These are phyloP conservation scores for Daboia siamensis DNA, from an alignment of 2,113 vertebrate genomes.

Conservation along the genomic window DNA sequence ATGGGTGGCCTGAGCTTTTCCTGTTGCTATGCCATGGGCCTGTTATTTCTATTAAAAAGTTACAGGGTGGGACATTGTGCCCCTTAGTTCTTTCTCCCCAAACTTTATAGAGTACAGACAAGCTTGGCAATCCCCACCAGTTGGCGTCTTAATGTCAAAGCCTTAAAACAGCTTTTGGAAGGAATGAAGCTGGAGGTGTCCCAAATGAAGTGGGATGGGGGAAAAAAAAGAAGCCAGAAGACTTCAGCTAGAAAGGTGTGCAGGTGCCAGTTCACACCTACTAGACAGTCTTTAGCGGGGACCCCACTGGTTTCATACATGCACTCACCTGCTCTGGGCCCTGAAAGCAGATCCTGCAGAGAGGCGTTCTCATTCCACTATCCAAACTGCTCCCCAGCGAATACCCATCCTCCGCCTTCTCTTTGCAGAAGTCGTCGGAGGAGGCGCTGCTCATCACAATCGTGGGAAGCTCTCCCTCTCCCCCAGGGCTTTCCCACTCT, in stretches of 20 bases:
- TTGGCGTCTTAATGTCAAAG: neutral
- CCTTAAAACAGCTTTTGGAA: neutral
- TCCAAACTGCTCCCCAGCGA: conserved; percentile 92
- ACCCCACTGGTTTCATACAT: neutral
- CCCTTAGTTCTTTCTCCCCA: neutral
- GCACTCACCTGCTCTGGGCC: conserved; percentile 92
- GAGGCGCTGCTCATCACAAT: conserved; percentile 85
- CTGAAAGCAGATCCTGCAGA: conserved; percentile 98
- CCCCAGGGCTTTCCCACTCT: conserved; percentile 78
- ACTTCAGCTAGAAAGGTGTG: no score
- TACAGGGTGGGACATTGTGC: neutral
- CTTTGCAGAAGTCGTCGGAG: conserved; percentile 88
- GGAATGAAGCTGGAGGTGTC: neutral
- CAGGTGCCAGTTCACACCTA: neutral
- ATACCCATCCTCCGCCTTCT: conserved; percentile 87
- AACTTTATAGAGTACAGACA: neutral
- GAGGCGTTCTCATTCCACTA: conserved; percentile 91
- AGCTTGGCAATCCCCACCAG: neutral
- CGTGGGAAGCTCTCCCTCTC: conserved; percentile 74
- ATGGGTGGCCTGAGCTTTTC: neutral
- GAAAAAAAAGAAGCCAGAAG: neutral
- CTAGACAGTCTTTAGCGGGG: neutral
- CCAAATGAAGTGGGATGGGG: no score
- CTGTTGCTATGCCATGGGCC: neutral
- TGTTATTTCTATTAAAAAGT: neutral